Evolutionary conservation across 2,797 vertebrate genomes (phyloP).

Genomic region (Melanotaenia pygmaea): DNA sequence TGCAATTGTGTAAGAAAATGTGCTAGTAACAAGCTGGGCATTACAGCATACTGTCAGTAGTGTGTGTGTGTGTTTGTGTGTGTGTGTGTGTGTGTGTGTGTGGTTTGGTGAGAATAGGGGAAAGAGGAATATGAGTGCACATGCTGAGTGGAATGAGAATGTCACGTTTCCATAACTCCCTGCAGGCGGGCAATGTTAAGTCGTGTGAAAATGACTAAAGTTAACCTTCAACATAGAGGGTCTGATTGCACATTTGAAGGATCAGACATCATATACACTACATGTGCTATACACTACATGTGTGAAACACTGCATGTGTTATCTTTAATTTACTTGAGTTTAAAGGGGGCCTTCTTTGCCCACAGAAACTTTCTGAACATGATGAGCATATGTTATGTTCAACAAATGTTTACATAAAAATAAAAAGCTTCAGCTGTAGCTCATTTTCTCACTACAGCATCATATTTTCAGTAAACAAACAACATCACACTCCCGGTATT

Average conservation of each 20-base stretch:
- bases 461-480: constrained; percentile 26
- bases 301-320: background rate
- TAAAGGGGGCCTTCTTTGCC: constrained; percentile 14
- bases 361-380: constrained; percentile 18
- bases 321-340: constrained; percentile 18
- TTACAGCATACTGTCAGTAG: constrained; percentile 4
- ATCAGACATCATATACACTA: constrained; percentile 26
- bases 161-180: constrained; percentile 53
- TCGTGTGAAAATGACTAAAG: constrained; percentile 47
- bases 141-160: constrained; percentile 48
- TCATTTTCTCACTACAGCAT: constrained; percentile 30
- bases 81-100: background rate
- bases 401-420: constrained; percentile 29
- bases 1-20: constrained; percentile 21
- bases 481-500: constrained; percentile 5
- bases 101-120: constrained; percentile 18
- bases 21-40: constrained; percentile 21
- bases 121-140: constrained; percentile 15
- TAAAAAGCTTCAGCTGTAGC: constrained; percentile 3
- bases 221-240: constrained; percentile 52
- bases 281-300: background rate
- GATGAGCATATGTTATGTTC: constrained; percentile 28
- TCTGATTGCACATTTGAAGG: constrained; percentile 28
- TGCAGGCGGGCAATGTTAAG: constrained; percentile 48
- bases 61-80: too few relatives aligned